Base-by-base conservation (phyloP, 2,113 vertebrate species). In the Prietella phreatophila region DNA sequence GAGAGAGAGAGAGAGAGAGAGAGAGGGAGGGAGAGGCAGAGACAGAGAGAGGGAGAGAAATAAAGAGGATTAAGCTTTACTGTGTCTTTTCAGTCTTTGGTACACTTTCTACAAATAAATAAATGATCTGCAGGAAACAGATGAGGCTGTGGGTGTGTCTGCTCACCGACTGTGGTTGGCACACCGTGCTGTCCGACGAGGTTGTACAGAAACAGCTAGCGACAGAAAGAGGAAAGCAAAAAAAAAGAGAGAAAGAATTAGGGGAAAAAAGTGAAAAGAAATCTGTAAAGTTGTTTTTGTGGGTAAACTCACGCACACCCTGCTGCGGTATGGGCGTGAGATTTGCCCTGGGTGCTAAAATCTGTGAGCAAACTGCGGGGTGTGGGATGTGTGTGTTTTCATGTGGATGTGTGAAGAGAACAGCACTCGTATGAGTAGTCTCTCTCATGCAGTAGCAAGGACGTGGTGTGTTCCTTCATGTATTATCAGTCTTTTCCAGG, bases 181-280 rank as follows among this genome's bases (percentile, higher is more conserved):
- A 99, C 87, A 85, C 95, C 96, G 0, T 92, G 95, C 93, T 98
- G 96, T 71, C 98, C 98, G 0, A 99, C n/a, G 0, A 91, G 91
- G 90, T 99, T 98, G 89, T 98, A 99, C 80, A 99, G 91, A 92
- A 97, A 99, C 75, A 99, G 93, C 98, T 99, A 92, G 6, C 92
- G 90, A 90, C 61, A 17, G 65, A 91, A 88, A 78, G 69, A 36
- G 67, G 39, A 42, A n/a, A 73, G 25, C 39, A 10, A 36, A 20
- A 53, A 75, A 56, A 56, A 55, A 2, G 14, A 55, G 3, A 55
- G 53, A 82, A 33, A 85, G 33, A 88, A 67, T 82, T 20, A 60
- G 58, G 15, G 2, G 1, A 50, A 22, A 56, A 39, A 36, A 60
- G 19, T 60, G 30, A 71, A 60, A 69, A 76, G 33, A 85, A 88